Conservation (phyloP, 2,797 vertebrate genomes). For the Eupleurogrammus muticus region DNA sequence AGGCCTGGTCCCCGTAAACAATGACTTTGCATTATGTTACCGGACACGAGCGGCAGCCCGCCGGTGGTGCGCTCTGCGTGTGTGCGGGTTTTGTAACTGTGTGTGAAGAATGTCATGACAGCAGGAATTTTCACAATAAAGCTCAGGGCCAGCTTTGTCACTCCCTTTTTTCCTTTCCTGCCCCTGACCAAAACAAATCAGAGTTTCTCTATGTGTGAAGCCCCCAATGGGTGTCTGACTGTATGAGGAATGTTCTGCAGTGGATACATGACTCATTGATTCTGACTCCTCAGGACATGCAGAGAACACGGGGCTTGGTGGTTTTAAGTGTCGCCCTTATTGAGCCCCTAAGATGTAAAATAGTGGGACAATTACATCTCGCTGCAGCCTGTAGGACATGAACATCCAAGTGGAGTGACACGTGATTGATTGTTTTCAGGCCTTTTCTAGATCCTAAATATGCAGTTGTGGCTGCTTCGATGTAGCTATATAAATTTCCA, state of each 20-base stretch:
- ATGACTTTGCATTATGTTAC: conserved; percentile 19
- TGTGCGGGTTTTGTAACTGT: conserved; percentile 31
- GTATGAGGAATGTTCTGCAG: conserved; percentile 9
- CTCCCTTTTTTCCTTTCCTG: conserved; percentile 37
- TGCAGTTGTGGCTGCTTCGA: too few relatives aligned
- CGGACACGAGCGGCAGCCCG: neutral
- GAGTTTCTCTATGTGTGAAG: conserved; percentile 32
- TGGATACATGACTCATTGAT: neutral
- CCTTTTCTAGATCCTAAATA: too few relatives aligned
- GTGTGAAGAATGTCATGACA: conserved; percentile 76
- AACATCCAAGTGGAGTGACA: too few relatives aligned
- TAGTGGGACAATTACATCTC: too few relatives aligned
- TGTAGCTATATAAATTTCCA: too few relatives aligned
- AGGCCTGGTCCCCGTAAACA: conserved; percentile 26
- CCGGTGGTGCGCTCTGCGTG: neutral
- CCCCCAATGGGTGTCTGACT: conserved; percentile 1
- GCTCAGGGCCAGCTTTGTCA: conserved; percentile 52
- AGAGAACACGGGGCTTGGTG: neutral
- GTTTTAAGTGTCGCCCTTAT: neutral
- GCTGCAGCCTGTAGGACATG: too few relatives aligned
- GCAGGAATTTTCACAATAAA: conserved; percentile 72
- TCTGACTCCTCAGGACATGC: conserved; percentile 3
- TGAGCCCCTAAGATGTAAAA: neutral
- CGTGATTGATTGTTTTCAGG: too few relatives aligned
- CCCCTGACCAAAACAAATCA: conserved; percentile 68